Conservation (phyloP, 2,113 vertebrate species). For the Machaerirhynchus nigripectus region DNA sequence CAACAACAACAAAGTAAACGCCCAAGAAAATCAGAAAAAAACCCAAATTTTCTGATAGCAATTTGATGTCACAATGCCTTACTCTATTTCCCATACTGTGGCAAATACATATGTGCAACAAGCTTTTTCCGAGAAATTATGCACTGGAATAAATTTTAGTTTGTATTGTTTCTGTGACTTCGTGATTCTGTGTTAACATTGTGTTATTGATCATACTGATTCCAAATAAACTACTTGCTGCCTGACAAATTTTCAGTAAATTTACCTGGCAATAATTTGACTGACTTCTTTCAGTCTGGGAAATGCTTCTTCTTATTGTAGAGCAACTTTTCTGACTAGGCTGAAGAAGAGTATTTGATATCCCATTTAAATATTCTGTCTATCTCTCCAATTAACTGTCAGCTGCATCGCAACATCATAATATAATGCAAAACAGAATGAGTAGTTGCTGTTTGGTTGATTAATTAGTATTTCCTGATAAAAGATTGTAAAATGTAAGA, state of each 20-base stretch:
- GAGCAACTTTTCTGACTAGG: background rate
- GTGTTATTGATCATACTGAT: background rate
- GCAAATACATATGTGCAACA: background rate
- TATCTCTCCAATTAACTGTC: background rate
- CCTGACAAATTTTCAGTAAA: background rate
- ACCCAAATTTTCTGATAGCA: fast-evolving
- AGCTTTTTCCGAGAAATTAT: background rate
- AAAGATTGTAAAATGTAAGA: background rate
- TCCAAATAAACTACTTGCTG: background rate
- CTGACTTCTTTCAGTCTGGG: background rate
- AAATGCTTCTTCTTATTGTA: background rate
- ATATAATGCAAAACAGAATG: background rate
- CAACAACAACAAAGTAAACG: background rate
- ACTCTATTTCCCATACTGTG: background rate
- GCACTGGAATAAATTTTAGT: background rate
- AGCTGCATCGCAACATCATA: background rate
- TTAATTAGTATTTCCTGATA: background rate
- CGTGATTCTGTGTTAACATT: background rate
- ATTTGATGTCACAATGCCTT: background rate
- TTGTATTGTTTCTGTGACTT: background rate
- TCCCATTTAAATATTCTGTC: background rate
- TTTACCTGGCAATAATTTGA: background rate
- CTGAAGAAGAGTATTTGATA: background rate
- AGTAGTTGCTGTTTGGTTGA: background rate
- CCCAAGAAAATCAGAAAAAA: background rate